Percentiles rank a stretch among this genome's conserved stretches.
phyloP scores from a whole-genome alignment of 2,113 vertebrate species.

The Psittacula cyanocephala region DNA sequence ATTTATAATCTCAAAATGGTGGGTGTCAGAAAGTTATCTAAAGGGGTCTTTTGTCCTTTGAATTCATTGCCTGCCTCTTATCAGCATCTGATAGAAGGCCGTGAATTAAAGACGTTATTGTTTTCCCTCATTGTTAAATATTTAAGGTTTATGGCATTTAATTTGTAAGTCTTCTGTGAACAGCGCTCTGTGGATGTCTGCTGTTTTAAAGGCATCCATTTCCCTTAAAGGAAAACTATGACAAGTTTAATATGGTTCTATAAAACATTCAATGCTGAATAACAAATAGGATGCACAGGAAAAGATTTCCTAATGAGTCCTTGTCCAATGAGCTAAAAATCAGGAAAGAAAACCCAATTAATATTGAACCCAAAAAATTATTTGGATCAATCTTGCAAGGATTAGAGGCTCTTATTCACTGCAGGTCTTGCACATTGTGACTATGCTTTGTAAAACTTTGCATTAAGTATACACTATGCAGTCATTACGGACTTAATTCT shows the following conservation, averaged over 20 bases:
- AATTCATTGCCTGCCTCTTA: background rate
- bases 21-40: background rate
- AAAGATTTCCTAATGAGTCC: background rate
- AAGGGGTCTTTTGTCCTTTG: background rate
- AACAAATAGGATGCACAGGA: background rate
- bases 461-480: background rate
- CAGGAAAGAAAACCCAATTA: background rate
- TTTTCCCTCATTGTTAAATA: background rate
- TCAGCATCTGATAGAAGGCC: background rate
- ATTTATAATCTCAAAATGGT: background rate
- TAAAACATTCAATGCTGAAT: background rate
- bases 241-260: background rate
- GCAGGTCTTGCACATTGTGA: background rate
- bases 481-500: background rate
- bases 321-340: background rate
- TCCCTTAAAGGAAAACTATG: background rate
- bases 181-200: background rate
- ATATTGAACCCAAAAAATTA: background rate
- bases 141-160: background rate
- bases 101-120: fast-evolving
- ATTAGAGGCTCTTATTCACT: background rate
- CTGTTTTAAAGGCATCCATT: background rate
- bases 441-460: background rate
- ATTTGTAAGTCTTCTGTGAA: background rate
- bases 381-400: background rate